Conservation (phyloP, 2,113 vertebrate genomes). For the Crotalus tigris region DNA sequence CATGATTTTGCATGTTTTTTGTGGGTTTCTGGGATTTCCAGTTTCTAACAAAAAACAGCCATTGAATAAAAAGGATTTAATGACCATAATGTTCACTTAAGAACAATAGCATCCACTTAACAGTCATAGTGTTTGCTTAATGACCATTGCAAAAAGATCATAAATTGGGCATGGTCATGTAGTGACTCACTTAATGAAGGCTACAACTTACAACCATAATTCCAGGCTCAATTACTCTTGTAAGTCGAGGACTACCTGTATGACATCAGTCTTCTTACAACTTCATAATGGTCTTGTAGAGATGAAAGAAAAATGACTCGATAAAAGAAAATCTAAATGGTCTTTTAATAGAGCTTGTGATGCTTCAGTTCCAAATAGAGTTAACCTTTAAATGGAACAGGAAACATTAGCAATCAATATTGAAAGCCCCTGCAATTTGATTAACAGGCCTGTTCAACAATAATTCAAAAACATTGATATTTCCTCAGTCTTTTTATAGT, state of each 20-base stretch:
- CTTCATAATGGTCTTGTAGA: neutral
- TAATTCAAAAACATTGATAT: neutral
- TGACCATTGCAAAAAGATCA: neutral
- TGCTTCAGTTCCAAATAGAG: neutral
- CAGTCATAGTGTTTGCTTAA: neutral
- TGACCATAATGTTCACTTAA: neutral
- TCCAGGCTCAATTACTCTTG: neutral
- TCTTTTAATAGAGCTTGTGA: neutral
- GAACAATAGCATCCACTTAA: neutral
- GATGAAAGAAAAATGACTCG: neutral
- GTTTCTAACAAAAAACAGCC: neutral
- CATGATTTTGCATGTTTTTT: neutral
- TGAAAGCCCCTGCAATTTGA: neutral
- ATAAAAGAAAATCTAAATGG: neutral
- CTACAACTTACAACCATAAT: neutral
- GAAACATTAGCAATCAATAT: neutral
- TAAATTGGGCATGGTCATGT: neutral
- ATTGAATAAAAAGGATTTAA: neutral
- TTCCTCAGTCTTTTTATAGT: neutral
- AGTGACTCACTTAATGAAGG: neutral
- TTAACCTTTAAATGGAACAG: constrained; percentile 1
- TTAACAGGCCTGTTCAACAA: neutral
- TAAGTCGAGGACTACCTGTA: neutral
- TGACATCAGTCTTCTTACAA: neutral
- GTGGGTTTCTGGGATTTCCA: neutral